Conservation (phyloP, 2,888 invertebrate genomes). For the Papilio gigon region DNA sequence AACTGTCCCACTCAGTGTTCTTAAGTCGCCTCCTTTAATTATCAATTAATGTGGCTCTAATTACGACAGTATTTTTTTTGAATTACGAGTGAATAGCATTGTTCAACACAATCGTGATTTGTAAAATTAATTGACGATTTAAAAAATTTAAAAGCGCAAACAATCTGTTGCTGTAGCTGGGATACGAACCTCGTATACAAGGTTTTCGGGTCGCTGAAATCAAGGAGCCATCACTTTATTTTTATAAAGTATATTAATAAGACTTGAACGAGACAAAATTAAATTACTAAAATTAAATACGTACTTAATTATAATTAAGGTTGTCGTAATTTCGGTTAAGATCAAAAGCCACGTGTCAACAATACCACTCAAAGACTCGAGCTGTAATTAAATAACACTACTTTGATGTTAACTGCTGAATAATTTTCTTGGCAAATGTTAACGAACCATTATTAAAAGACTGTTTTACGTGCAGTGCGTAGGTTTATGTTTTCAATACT, state of each 20-base stretch:
- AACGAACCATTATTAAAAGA: slow-evolving; percentile 17
- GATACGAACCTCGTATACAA: no score
- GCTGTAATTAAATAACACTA: slow-evolving; percentile 45
- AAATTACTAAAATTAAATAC: slow-evolving; percentile 29
- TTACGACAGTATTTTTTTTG: no score
- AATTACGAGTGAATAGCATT: no score
- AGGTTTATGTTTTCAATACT: neutral
- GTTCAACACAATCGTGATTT: no score
- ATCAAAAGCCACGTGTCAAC: slow-evolving; percentile 45
- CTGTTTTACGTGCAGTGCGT: neutral
- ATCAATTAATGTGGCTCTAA: no score
- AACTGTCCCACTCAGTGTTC: no score
- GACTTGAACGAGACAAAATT: neutral
- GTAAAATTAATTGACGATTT: no score
- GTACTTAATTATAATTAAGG: slow-evolving; percentile 41
- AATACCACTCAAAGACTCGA: slow-evolving; percentile 42
- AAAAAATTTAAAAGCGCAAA: neutral
- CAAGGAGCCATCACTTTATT: neutral
- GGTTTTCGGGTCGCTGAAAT: neutral
- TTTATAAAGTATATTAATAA: slow-evolving; percentile 8
- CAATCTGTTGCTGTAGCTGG: no score
- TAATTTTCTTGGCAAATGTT: slow-evolving; percentile 39
- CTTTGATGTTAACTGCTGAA: slow-evolving; percentile 46
- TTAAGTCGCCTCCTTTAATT: no score
- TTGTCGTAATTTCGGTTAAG: slow-evolving; percentile 38